phyloP scores from a whole-genome alignment of 2,888 invertebrate genomes.

The Melangyna quadrimaculata region DNA sequence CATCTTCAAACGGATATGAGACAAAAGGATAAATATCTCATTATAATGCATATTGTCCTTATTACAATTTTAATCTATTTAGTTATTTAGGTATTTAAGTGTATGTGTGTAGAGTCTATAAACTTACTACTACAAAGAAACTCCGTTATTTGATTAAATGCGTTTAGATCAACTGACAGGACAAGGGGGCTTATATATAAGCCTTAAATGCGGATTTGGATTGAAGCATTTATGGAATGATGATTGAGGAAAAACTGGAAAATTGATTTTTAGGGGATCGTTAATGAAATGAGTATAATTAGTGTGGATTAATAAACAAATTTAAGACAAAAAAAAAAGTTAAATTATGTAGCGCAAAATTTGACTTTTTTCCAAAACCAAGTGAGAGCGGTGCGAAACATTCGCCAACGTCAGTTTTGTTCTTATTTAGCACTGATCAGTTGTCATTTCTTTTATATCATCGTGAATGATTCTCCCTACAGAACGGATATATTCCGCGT shows the following conservation, averaged over 20 bases:
- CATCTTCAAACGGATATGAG: not conserved
- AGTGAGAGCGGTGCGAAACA: too few relatives aligned
- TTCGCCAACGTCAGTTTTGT: too few relatives aligned
- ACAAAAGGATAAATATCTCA: constrained; percentile 32
- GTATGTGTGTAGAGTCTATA: constrained; percentile 16
- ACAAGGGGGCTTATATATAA: not conserved
- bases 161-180: constrained; percentile 34
- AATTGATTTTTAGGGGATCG: constrained; percentile 7
- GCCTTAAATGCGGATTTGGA: constrained; percentile 35
- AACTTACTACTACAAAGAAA: not conserved
- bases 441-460: too few relatives aligned
- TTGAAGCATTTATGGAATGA: not conserved
- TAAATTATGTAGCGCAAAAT: too few relatives aligned
- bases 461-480: too few relatives aligned
- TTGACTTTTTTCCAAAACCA: too few relatives aligned
- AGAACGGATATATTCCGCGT: too few relatives aligned
- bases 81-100: not conserved
- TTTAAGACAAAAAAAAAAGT: not conserved
- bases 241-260: not conserved
- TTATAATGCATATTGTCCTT: constrained; percentile 34
- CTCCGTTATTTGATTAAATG: constrained; percentile 52
- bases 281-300: not conserved
- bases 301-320: not conserved
- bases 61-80: constrained; percentile 61
- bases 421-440: too few relatives aligned